Conservation (phyloP, 2,113 vertebrate species). For the Oncorhynchus keta region DNA sequence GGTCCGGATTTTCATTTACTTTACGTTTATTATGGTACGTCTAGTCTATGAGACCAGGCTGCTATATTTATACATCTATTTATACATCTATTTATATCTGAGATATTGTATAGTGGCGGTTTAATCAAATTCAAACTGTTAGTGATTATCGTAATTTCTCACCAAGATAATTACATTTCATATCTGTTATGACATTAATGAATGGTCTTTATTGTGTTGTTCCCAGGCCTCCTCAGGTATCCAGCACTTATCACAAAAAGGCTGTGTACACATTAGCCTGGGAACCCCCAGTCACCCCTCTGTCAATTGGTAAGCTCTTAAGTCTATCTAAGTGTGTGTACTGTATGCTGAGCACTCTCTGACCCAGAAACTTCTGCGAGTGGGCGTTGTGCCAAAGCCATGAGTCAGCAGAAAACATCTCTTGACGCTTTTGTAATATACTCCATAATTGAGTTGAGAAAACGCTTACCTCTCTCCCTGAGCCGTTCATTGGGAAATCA, state of each 20-base stretch:
- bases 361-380: slow-evolving; percentile 11
- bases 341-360: not conserved
- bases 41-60: no score
- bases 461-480: slow-evolving; percentile 30
- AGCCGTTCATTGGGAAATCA: slow-evolving; percentile 36
- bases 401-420: slow-evolving; percentile 42
- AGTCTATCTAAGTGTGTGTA: not conserved
- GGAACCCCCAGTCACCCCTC: slow-evolving; percentile 86
- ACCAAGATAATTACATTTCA: not conserved
- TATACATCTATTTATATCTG: no score
- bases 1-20: no score
- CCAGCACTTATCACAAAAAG: slow-evolving; percentile 92
- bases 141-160: not conserved
- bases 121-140: not conserved
- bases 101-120: not conserved
- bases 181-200: not conserved
- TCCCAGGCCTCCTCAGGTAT: slow-evolving; percentile 88
- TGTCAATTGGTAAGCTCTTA: slow-evolving; percentile 81
- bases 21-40: no score
- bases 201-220: slow-evolving; percentile 13
- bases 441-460: slow-evolving; percentile 55
- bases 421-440: slow-evolving; percentile 24
- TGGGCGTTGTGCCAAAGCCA: slow-evolving; percentile 10
- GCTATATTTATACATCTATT: no score
- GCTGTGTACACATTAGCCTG: slow-evolving; percentile 90